Conservation (phyloP, 2,888 invertebrate genomes). For the Parapristionchus giblindavisi region DNA sequence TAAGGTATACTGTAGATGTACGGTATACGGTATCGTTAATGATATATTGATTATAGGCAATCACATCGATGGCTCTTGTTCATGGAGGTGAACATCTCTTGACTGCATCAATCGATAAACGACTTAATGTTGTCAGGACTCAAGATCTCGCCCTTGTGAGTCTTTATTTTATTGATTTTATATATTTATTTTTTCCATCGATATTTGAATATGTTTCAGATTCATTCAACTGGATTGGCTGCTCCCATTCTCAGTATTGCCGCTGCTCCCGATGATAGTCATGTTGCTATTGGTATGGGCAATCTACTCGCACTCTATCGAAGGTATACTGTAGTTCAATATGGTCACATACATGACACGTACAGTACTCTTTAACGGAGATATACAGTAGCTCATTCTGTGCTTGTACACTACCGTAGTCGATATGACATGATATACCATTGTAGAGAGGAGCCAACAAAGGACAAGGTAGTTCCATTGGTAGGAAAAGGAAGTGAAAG, state of each 20-base stretch:
- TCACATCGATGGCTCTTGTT: constrained; percentile 85
- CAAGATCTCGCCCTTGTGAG: constrained; percentile 57
- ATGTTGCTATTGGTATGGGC: constrained; percentile 86
- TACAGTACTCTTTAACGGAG: neutral
- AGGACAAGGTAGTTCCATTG: neutral
- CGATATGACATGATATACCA: neutral
- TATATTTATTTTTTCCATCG: neutral
- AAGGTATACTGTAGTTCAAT: constrained; percentile 38
- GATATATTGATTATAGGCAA: constrained; percentile 76
- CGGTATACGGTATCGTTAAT: constrained; percentile 56
- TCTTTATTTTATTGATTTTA: neutral
- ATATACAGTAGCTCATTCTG: neutral
- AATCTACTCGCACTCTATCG: constrained; percentile 85
- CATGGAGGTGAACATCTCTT: constrained; percentile 82
- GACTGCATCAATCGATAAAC: constrained; percentile 87
- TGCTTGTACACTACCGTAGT: neutral
- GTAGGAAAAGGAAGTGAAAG: constrained; percentile 9
- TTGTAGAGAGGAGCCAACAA: constrained; percentile 21
- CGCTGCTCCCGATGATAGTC: constrained; percentile 80
- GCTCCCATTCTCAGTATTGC: constrained; percentile 89
- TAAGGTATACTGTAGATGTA: constrained; percentile 78
- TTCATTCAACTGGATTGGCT: constrained; percentile 88
- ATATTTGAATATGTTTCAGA: constrained; percentile 64
- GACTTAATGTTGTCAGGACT: constrained; percentile 60
- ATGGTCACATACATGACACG: too few relatives aligned